Evolutionary conservation across 2,113 vertebrate genomes (phyloP).

Genomic region (Hirundichthys speculiger): DNA sequence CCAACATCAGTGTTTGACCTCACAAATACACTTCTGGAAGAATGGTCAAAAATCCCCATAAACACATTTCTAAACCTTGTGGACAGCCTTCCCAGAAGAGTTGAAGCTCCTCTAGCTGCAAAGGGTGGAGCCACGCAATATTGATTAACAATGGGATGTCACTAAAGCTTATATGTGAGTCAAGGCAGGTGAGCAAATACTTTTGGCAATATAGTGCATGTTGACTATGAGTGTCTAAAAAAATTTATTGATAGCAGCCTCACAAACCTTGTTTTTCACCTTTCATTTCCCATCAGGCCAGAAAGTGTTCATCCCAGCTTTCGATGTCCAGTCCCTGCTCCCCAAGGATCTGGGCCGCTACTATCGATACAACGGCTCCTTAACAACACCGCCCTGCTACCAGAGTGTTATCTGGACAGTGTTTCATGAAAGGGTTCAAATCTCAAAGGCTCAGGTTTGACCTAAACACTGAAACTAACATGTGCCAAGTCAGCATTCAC

Average conservation of each 20-base stretch:
- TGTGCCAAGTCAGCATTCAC: not conserved
- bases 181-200: too few relatives aligned
- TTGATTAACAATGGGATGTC: too few relatives aligned
- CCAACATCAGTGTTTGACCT: too few relatives aligned
- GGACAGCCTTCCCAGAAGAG: too few relatives aligned
- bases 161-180: too few relatives aligned
- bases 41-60: too few relatives aligned
- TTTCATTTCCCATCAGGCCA: conserved; percentile 78
- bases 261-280: not conserved
- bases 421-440: conserved; percentile 80
- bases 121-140: too few relatives aligned
- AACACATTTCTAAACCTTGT: too few relatives aligned
- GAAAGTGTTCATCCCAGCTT: conserved; percentile 80
- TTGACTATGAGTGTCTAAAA: too few relatives aligned
- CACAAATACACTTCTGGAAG: too few relatives aligned
- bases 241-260: not conserved
- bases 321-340: conserved; percentile 84
- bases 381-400: conserved; percentile 91
- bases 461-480: not conserved
- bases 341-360: conserved; percentile 81
- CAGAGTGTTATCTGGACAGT: conserved; percentile 91
- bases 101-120: too few relatives aligned
- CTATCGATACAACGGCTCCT: conserved; percentile 92
- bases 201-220: too few relatives aligned
- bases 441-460: conserved; percentile 86